Evolutionary conservation across 30 jellyfish, hydroid and myxozoan genomes (phyloP), one percentile per base, ranked within the genome.

Genomic region (Aurelia aurita): DNA sequence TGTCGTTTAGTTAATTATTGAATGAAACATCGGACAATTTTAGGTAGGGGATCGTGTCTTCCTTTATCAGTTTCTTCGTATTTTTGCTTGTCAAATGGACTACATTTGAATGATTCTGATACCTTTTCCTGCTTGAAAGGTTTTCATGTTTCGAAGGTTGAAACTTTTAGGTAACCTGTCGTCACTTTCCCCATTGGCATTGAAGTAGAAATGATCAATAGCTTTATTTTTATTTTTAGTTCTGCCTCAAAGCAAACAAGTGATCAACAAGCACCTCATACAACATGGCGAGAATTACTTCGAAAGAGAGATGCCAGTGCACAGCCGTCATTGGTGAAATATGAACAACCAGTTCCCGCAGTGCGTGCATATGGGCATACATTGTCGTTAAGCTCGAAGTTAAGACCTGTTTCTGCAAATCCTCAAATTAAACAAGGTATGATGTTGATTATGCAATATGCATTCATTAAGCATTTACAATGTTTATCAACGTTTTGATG

Each of bases 361-460:
- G 69, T 32, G 28, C 59, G 87, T 22, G 63, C 61, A 1, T 75
- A 20, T 58, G 87, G 77, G 2, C 21, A 57, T 3, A 58, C 65
- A 19, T 34, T 58, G 26, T 54, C 87, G 45, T 34, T 74, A 25
- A 3, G 34, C 43, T 5, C 45, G 7, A 55, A 58, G 32, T 74
- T 45, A 43, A 75, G 87, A 47, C 87, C 87, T 8, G 75, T 60
- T 21, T 75, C 87, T 44, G 87, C 87, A 8, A 75, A 75, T 60
- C 67, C 25, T 19, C 25, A 19, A 3, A 8, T 13, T 9, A 55
- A 55, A 2, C 29, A 22, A 55, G 67, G 67, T 55, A 55, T 55
- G 67, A 19, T 22, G 67, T 1, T 55, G 29, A 3, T 54, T 55
- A 7, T 39, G 9, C 1, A 39, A 6, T 3, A 5, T 6, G 51